Evolutionary conservation across 2,797 vertebrate genomes (phyloP), one percentile per base, ranked within the genome.

Genomic region (Sebastes ruberrimus): DNA sequence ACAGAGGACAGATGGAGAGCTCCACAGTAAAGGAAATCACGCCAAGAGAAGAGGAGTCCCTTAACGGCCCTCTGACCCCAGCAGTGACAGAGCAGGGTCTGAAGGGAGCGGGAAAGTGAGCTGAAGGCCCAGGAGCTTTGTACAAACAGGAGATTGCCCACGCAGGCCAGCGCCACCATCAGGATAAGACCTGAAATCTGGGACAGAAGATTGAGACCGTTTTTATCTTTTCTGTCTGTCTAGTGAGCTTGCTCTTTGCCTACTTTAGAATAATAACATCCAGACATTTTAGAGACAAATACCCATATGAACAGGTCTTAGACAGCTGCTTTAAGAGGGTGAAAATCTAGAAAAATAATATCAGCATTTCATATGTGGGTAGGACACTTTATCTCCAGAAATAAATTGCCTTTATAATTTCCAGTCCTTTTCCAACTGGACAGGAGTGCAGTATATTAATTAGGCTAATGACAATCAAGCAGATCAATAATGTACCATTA

Each of bases 171-270:
- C 9, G 85, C 89, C n/a, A 91, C 71, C 69, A 94, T n/a, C 30
- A 95, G 66, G 74, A 96, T 82, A 33, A 88, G 23, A 33, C 90
- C 93, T 49, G 76, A 80, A 76, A 96, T 57, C 97, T 97, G 86
- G 23, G 73, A 59, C 14, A 76, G 69, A 52, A 30, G 9, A 67
- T 30, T 67, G 7, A 71, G 11, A 59, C 1, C 4, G 10, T 35
- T 42, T 30, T 20, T 16, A 14, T 57, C 8, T 2, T n/a, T 22
- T 30, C 10, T 56, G 27, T 57, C 9, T 56, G 35, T 59, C 9
- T 10, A 3, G 18, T 33, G 11, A 75, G 10, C 10, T 22, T 71
- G 13, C 23, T 8, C 8, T 55, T 6, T 6, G 28, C 22, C 46
- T 4, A 33, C 22, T 56, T 33, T 49, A 27, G 25, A 62, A 30